Base-by-base conservation (phyloP, 1,140 invertebrate species). In the Chironomus tepperi region DNA sequence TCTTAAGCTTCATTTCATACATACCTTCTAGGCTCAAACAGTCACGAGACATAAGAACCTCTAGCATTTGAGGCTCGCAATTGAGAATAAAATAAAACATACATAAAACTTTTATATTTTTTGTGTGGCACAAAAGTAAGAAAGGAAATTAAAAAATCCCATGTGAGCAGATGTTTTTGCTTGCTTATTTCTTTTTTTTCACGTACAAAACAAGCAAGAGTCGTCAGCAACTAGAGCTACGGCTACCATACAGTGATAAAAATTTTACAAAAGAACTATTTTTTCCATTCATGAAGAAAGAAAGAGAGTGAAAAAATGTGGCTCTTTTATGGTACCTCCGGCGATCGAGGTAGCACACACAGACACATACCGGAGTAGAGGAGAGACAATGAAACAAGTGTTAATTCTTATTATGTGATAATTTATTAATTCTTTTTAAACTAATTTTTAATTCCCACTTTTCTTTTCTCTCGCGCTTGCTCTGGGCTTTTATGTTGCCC, bases 361-460 rank as follows among this genome's bases (percentile, higher is more conserved):
- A 57, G 3, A 57, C 47, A 57, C 47, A 57, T 12, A 47, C 43
- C 2, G 0, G 47, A 12, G 47, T n/a, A 57, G 10, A 5, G n/a
- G 47, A 67, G 18, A 70, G 65, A 70, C 65, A 70, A 70, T 70
- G 65, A 21, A 70, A 70, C 65, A 70, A 70, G 65, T 70, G 65
- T 70, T 70, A 70, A 70, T 70, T 70, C 65, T 70, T 70, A 70
- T 70, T 70, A 70, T 70, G 65, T 70, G 65, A 70, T 70, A 70
- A 70, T 70, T 70, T 70, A 70, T 70, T 70, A 70, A 70, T 70
- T 70, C 65, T 70, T 70, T 70, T 70, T 70, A 70, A 70, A 70
- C 65, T 70, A 70, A 70, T 70, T 70, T 70, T 70, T 70, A 18
- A 70, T 70, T 70, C 47, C 47, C 47, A 57, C 47, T 57, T 57